phyloP scores from a whole-genome alignment of 2,113 vertebrate genomes.

The Taxidea taxus region DNA sequence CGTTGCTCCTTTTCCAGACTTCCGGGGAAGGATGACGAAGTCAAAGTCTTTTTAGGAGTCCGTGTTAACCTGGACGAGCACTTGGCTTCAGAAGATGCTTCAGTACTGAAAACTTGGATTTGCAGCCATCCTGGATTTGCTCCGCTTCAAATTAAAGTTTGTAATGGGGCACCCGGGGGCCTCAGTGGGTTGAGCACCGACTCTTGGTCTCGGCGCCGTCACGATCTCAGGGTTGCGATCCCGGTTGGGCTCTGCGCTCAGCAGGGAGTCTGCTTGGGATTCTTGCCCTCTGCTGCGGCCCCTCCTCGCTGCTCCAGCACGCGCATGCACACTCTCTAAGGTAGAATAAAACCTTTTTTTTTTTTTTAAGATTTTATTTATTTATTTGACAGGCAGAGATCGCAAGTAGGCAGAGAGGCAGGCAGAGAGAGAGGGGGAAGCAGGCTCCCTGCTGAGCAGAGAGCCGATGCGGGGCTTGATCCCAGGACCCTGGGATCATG shows the following conservation, averaged over 20 bases:
- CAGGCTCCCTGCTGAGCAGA: too few relatives aligned
- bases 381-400: too few relatives aligned
- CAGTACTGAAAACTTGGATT: not conserved
- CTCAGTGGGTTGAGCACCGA: not conserved
- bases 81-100: not conserved
- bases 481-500: too few relatives aligned
- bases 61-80: not conserved
- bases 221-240: too few relatives aligned
- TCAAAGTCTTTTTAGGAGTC: not conserved
- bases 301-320: not conserved
- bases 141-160: not conserved
- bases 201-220: not conserved
- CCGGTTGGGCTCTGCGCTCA: not conserved
- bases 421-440: too few relatives aligned
- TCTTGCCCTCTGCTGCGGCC: not conserved
- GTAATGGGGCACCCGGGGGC: not conserved
- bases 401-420: too few relatives aligned
- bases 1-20: not conserved
- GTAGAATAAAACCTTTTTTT: not conserved
- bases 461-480: too few relatives aligned
- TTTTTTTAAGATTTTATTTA: too few relatives aligned
- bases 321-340: not conserved
- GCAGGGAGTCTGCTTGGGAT: not conserved
- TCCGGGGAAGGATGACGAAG: not conserved
- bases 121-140: not conserved